Conservation (phyloP, 2,888 invertebrate genomes). For the Eristalis tenax region DNA sequence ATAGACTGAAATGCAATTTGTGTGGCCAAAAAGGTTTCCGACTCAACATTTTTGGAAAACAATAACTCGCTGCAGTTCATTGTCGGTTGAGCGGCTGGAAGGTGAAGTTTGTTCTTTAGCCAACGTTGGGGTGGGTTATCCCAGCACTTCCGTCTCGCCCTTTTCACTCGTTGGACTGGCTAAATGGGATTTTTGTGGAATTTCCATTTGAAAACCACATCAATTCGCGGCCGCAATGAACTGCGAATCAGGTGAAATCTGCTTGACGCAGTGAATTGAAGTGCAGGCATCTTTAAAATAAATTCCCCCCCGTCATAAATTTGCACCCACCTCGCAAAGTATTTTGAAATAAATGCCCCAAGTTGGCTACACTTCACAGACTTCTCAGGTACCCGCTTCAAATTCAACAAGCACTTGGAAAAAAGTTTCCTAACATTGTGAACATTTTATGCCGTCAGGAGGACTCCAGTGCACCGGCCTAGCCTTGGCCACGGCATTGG, state of each 20-base stretch:
- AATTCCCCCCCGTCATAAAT: background rate
- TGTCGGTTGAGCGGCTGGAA: background rate
- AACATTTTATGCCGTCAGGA: background rate
- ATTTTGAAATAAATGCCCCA: background rate
- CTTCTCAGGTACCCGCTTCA: background rate
- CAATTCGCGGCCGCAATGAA: too few species aligned
- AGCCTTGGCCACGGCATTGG: background rate
- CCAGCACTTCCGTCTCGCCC: background rate
- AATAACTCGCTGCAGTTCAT: slow-evolving; percentile 4
- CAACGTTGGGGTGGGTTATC: background rate
- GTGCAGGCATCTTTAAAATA: too few species aligned
- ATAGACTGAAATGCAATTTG: slow-evolving; percentile 35
- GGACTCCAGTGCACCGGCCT: background rate
- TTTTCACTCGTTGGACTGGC: too few species aligned
- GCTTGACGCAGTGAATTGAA: too few species aligned
- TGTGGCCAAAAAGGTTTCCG: slow-evolving; percentile 1
- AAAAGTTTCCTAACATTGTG: background rate
- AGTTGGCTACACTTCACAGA: background rate
- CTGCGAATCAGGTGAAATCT: too few species aligned
- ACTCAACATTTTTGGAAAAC: background rate
- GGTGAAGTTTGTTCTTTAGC: background rate
- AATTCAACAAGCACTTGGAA: background rate
- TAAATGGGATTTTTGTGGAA: too few species aligned
- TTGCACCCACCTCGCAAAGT: background rate
- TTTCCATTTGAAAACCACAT: too few species aligned